phyloP scores from a whole-genome alignment of 2,888 invertebrate species.

The Noctua janthina region DNA sequence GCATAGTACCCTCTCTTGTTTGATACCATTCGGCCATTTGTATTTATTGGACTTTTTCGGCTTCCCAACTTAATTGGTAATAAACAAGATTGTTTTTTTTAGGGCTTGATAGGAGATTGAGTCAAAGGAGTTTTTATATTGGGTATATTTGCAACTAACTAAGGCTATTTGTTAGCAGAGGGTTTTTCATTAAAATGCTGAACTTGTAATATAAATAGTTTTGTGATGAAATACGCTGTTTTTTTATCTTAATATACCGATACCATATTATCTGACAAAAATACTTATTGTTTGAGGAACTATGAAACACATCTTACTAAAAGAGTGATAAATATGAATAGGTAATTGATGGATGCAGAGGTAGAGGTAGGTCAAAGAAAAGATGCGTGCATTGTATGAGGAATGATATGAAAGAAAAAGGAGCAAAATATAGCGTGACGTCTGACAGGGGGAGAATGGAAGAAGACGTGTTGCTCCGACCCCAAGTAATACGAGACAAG shows the following conservation, averaged over 20 bases:
- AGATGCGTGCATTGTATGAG: neutral
- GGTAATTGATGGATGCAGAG: neutral
- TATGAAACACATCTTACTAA: neutral
- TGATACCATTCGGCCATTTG: conserved; percentile 31
- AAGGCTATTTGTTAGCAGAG: no score
- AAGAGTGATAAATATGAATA: neutral
- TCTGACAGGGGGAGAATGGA: neutral
- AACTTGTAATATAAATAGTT: neutral
- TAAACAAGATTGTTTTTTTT: conserved; percentile 7
- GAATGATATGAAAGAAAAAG: neutral
- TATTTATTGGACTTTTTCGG: conserved; percentile 40
- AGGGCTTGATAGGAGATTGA: neutral
- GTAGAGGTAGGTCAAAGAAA: neutral
- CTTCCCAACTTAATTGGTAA: conserved; percentile 34
- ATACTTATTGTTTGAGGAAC: neutral
- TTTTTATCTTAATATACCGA: neutral
- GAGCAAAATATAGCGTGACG: neutral
- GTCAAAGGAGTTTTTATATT: neutral
- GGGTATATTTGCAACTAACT: neutral
- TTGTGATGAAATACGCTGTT: neutral
- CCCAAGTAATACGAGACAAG: neutral
- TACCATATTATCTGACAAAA: neutral
- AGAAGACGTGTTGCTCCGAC: neutral
- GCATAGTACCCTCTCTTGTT: conserved; percentile 17
- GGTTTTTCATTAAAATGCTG: neutral